Evolutionary conservation across 2,888 invertebrate genomes (phyloP), one percentile per base, ranked within the genome.

Genomic region (Synanthedon formicaeformis): DNA sequence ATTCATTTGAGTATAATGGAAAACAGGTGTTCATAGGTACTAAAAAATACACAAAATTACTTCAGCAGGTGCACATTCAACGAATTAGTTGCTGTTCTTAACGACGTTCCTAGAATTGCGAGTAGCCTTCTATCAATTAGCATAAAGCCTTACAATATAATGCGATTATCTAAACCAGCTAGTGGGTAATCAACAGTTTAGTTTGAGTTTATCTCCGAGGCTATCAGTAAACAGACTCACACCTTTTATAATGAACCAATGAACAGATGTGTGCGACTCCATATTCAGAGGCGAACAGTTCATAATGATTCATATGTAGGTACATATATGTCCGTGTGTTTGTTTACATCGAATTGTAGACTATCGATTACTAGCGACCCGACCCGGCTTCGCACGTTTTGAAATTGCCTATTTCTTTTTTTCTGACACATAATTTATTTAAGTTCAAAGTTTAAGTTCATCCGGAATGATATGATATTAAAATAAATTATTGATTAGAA

Each of bases 181-280:
- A 45, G 34, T 8, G 45, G 14, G 45, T n/a, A 45, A 45, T 45
- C 45, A 45, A 45, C 45, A 45, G 45, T n/a, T 45, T 34, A 34
- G 34, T 34, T 54, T 49, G 57, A 57, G 56, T 56, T 59, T 65
- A 65, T 64, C 64, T 27, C 48, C 54, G 53, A 48, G 55, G 51
- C 53, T 59, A 72, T 73, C 67, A 59, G 62, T 63, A 67, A 63
- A 67, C 66, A 69, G 63, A 54, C 66, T 45, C 64, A 58, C 56
- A 57, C 73, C 70, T 67, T 71, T 69, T 75, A 70, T 62, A 73
- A 71, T 60, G 52, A 60, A 59, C 60, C 61, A 65, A 67, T 61
- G 59, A 59, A 66, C 64, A 60, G 55, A 55, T 68, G 67, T 69
- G 65, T 63, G 57, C 58, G 52, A 58, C 57, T 54, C 78, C 73